These are phyloP conservation scores for Cotesia congregata DNA, from an alignment of 2,888 invertebrate genomes.

Conservation along the genomic window DNA sequence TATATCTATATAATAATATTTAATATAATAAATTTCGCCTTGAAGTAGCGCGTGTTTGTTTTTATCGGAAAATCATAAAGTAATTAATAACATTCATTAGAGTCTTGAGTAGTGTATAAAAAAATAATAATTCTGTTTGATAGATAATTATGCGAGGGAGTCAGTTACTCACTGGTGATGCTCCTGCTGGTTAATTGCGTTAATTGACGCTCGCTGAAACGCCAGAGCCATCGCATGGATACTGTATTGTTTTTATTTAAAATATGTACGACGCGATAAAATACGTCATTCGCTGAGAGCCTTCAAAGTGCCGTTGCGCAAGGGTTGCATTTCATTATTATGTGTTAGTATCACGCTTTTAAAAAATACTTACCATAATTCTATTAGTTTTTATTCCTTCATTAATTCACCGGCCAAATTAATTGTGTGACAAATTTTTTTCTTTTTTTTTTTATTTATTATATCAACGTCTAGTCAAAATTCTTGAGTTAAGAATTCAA, in stretches of 20 bases:
- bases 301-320: conserved; percentile 51
- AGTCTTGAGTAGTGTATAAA: conserved; percentile 43
- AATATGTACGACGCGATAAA: conserved; percentile 16
- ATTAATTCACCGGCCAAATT: not conserved
- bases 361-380: conserved; percentile 5
- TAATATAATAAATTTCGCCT: conserved; percentile 24
- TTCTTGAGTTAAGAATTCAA: not conserved
- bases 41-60: conserved; percentile 54
- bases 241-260: not conserved
- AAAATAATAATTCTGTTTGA: conserved; percentile 65
- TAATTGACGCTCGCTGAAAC: conserved; percentile 59
- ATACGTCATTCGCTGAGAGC: not conserved
- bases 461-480: no score
- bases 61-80: conserved; percentile 69
- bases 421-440: not conserved
- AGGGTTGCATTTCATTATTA: conserved; percentile 47
- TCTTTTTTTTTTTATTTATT: not conserved
- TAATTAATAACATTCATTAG: conserved; percentile 69
- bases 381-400: not conserved
- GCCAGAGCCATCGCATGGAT: conserved; percentile 49
- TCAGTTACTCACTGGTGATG: conserved; percentile 32
- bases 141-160: conserved; percentile 66
- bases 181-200: conserved; percentile 58
- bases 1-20: conserved; percentile 16
- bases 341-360: conserved; percentile 12